Evolutionary conservation across 37 sponge, comb jelly and placozoan species (phyloP), one percentile per base, ranked within the genome.

Genomic region (Aplysina aerophoba): DNA sequence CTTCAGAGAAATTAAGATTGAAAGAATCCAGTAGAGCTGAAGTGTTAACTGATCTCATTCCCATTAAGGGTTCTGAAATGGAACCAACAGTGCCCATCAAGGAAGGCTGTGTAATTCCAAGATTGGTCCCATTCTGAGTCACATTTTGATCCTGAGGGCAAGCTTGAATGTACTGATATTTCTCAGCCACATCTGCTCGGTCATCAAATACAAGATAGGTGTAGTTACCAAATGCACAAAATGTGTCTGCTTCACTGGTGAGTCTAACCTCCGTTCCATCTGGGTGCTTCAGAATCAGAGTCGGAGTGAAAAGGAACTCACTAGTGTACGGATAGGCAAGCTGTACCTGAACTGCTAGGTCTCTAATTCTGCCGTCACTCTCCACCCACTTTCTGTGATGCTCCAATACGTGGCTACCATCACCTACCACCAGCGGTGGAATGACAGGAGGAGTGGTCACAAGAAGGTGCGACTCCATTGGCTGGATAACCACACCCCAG

Each of bases 401-500:
- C 56, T 83, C 72, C 17, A 82, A 69, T 19, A 13, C 16, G 2
- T 15, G n/a, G 17, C 27, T 21, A 0, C 16, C 35, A 0, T 39
- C 69, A n/a, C 72, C 62, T 28, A 93, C 85, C 20, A 50, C 56
- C 74, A 96, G 61, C 5, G 83, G 83, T 36, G 96, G 96, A 3
- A 91, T 57, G 19, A 93, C 90, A 68, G 96, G 85, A 24, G 94
- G 96, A 20, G 55, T 57, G 73, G 87, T 61, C 16, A 88, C 53
- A 35, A 89, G 57, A 15, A 90, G 79, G 78, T 91, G 91, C 20
- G 56, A 31, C 83, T 94, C 97, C 27, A 80, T 61, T 22, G 94
- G 97, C 79, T 94, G 94, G 39, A 96, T 89, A 2, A 91, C 86
- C 8, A 96, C 59, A 77, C 83, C 85, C 94, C 94, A 96, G 36